Conservation (phyloP, 2,888 invertebrate genomes). For the Apomyelois bistriatella region DNA sequence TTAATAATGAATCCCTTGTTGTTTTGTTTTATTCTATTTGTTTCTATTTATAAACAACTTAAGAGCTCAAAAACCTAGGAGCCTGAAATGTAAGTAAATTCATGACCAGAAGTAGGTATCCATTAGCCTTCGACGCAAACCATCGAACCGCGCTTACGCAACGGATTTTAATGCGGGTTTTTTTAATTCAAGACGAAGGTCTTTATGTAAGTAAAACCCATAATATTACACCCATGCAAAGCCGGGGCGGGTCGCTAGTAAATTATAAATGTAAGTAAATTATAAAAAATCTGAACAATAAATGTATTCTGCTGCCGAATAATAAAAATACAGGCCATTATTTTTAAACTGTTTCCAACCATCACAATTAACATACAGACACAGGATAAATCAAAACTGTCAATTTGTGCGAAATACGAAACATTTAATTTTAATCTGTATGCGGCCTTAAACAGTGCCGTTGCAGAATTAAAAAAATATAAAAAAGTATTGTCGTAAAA, state of each 20-base stretch:
- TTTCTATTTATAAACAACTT: no score
- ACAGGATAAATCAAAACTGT: slow-evolving; percentile 6
- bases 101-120: neutral
- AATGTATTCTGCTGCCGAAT: neutral
- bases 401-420: slow-evolving; percentile 1
- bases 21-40: no score
- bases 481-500: slow-evolving; percentile 49
- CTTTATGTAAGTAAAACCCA: no score
- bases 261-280: no score
- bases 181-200: no score
- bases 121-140: neutral
- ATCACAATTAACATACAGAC: slow-evolving; percentile 6
- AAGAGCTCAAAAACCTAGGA: no score
- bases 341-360: neutral
- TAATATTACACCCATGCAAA: no score
- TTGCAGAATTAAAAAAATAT: slow-evolving; percentile 20
- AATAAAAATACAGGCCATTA: neutral
- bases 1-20: no score
- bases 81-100: neutral
- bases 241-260: no score
- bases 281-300: no score
- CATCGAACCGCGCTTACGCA: neutral
- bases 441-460: slow-evolving; percentile 5
- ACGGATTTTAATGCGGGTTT: no score
- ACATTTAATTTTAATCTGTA: slow-evolving; percentile 5